Percentiles rank a stretch among this genome's conserved stretches.
phyloP scores from a whole-genome alignment of 1,140 invertebrate genomes.

The Heliconius nattereri region DNA sequence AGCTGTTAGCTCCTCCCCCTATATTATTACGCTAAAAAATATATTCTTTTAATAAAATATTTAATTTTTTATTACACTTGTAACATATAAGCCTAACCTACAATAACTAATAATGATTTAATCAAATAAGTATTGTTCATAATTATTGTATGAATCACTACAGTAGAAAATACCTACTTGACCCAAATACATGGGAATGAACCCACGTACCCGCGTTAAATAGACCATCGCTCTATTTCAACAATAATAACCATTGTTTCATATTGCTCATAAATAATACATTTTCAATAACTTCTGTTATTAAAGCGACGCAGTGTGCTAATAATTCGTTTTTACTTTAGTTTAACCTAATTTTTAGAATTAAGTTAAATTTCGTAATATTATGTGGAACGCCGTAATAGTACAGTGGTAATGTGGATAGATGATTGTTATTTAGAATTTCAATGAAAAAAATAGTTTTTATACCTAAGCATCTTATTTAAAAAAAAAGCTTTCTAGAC shows the following conservation, averaged over 20 bases:
- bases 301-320: background rate
- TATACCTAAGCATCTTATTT: too few species aligned
- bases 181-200: constrained; percentile 12
- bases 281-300: background rate
- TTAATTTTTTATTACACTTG: background rate
- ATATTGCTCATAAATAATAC: constrained; percentile 2
- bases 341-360: background rate
- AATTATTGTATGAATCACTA: background rate
- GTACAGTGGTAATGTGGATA: background rate
- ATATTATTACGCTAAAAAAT: too few species aligned
- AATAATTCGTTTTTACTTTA: background rate
- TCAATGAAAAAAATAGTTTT: background rate
- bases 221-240: constrained; percentile 2
- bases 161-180: background rate
- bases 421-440: background rate
- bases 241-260: constrained; percentile 3
- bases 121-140: background rate
- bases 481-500: too few species aligned
- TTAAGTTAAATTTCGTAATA: background rate
- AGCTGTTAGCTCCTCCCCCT: too few species aligned
- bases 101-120: background rate
- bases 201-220: background rate
- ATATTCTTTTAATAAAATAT: too few species aligned
- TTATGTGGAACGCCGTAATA: background rate
- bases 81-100: background rate